phyloP scores from a whole-genome alignment of 1,140 invertebrate genomes.

The Anadara kagoshimensis region DNA sequence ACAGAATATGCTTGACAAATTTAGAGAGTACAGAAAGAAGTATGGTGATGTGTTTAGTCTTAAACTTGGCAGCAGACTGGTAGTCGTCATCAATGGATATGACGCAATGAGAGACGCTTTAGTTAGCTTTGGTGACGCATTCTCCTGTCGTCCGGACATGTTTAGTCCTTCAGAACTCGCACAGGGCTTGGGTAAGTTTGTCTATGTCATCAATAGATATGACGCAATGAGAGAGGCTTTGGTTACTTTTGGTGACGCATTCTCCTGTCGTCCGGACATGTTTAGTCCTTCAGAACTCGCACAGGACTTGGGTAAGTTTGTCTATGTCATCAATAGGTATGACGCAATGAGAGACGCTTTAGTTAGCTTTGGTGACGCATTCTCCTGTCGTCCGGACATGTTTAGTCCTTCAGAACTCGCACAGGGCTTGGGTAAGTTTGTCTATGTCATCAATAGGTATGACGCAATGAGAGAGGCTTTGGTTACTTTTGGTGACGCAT shows the following conservation, averaged over 20 bases:
- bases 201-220: conserved; percentile 9
- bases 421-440: too few relatives aligned
- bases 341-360: conserved; percentile 2
- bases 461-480: conserved; percentile 3
- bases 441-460: conserved; percentile 8
- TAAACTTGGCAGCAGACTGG: not conserved
- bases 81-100: conserved; percentile 11
- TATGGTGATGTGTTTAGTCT: conserved; percentile 12
- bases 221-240: conserved; percentile 3
- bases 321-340: conserved; percentile 8
- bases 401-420: too few relatives aligned
- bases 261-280: not conserved
- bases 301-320: too few relatives aligned
- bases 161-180: too few relatives aligned
- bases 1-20: not conserved
- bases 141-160: not conserved
- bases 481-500: conserved; percentile 5
- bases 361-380: conserved; percentile 5
- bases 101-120: conserved; percentile 2
- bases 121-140: conserved; percentile 5
- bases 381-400: not conserved
- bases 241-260: conserved; percentile 5
- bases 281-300: too few relatives aligned
- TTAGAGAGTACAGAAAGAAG: not conserved
- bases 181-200: too few relatives aligned